Conservation (phyloP, 1,140 invertebrate species). For the Octopus bimaculoides region DNA sequence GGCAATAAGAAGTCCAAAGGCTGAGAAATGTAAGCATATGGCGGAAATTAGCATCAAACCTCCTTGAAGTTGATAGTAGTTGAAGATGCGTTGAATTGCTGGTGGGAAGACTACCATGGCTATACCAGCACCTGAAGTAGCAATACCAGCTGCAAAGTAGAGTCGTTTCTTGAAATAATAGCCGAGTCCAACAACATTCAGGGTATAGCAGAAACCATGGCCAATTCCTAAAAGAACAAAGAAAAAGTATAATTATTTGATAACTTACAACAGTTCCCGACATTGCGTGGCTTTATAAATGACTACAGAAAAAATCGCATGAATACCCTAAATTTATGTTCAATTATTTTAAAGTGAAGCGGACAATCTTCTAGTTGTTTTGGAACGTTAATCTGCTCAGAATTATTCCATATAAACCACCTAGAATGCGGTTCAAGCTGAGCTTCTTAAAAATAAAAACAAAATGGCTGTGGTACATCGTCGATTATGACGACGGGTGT, state of each 20-base stretch:
- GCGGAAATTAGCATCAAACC: not conserved
- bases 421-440: no score
- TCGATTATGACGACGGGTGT: no score
- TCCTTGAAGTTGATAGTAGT: not conserved
- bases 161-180: constrained; percentile 31
- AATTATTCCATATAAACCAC: no score
- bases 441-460: no score
- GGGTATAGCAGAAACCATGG: constrained; percentile 19
- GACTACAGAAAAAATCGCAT: no score
- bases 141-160: constrained; percentile 23
- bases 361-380: no score
- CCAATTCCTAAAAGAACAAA: constrained; percentile 24
- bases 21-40: not conserved
- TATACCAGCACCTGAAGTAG: constrained; percentile 22
- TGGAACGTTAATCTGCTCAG: no score
- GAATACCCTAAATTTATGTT: no score
- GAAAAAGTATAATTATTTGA: not conserved
- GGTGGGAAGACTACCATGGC: constrained; percentile 24
- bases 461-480: no score
- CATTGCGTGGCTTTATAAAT: no score
- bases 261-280: not conserved
- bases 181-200: constrained; percentile 22
- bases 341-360: no score
- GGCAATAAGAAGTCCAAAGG: not conserved
- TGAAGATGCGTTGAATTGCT: not conserved